These are phyloP conservation scores for Lamellibrachia columna DNA, from an alignment of 2,888 invertebrate genomes.

Conservation along the genomic window DNA sequence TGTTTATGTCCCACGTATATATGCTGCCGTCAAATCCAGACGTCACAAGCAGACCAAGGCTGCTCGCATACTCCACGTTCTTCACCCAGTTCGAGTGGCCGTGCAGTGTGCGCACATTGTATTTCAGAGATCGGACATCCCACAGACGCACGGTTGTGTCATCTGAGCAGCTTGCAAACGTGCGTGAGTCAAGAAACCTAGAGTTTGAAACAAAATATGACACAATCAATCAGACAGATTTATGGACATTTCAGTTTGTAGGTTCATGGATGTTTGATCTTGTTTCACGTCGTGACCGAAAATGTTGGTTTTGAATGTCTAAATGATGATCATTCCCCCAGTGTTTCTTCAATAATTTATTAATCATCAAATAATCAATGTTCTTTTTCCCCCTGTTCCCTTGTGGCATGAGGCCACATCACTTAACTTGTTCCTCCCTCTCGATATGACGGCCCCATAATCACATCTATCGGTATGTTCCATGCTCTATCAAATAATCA, in stretches of 20 bases:
- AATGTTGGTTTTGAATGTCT: no score
- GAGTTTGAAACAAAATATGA: conserved; percentile 32
- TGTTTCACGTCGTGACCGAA: no score
- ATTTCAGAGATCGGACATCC: conserved; percentile 87
- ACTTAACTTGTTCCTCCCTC: no score
- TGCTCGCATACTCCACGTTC: conserved; percentile 90
- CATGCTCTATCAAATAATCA: no score
- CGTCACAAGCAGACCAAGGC: conserved; percentile 84
- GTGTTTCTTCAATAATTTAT: no score
- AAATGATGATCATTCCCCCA: no score
- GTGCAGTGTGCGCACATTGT: conserved; percentile 78
- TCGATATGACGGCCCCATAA: no score
- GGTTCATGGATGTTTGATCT: neutral
- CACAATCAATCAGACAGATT: neutral
- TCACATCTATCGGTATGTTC: no score
- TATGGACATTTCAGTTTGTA: neutral
- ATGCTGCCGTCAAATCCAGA: conserved; percentile 94
- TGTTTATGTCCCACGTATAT: conserved; percentile 93
- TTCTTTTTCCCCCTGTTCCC: no score
- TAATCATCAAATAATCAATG: no score
- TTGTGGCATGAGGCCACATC: no score
- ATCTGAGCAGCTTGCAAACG: conserved; percentile 94
- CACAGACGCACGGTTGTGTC: conserved; percentile 91
- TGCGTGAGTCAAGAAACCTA: conserved; percentile 86
- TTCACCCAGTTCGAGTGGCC: conserved; percentile 97